Base-by-base conservation (phyloP, 2,888 invertebrate genomes). In the Campopleginae sp. region DNA sequence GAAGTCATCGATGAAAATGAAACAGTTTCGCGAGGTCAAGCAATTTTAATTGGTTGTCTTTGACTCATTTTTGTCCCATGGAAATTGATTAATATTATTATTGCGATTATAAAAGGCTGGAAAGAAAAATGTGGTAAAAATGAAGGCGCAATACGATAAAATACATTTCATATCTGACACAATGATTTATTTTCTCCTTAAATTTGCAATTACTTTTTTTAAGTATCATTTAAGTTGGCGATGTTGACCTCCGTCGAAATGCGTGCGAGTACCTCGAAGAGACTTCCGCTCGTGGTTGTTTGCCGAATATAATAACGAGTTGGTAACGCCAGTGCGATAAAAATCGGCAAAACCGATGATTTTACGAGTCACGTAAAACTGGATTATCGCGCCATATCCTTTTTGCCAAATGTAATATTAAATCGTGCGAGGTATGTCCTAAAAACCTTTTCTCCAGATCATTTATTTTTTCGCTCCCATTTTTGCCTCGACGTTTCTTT, bases 251-350 rank as follows among this genome's bases (percentile, higher is more conserved):
- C 44, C 61, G 61, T 27, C 44, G 31, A 75, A 61, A 48, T 66
- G 38, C 42, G 31, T 66, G 44, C 33, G 38, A 65, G 27, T 5
- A 38, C 14, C 42, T 27, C 33, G 51, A 54, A 17, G 54, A 44
- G 63, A 77, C 66, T 77, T 77, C 77, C 77, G 77, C 77, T 77
- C 77, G 77, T 42, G 14, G 66, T 66, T 77, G 42, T 76, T 66
- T 77, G 77, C 77, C 58, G 46, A 46, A 54, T 66, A 54, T 66
- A 77, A 77, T 77, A 77, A 77, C 77, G 42, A 77, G 77, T n/a
- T 65, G 27, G 61, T 54, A 68, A 42, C 31, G 8, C 54, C 42
- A 2, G 33, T 23, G 8, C 42, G 77, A 77, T 77, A 51, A 66
- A 77, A 6, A 77, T 77, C 66, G 33, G 66, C 27, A 54, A 27